These are phyloP conservation scores for Hormaphis cornu DNA, from an alignment of 1,140 invertebrate genomes.

Conservation along the genomic window DNA sequence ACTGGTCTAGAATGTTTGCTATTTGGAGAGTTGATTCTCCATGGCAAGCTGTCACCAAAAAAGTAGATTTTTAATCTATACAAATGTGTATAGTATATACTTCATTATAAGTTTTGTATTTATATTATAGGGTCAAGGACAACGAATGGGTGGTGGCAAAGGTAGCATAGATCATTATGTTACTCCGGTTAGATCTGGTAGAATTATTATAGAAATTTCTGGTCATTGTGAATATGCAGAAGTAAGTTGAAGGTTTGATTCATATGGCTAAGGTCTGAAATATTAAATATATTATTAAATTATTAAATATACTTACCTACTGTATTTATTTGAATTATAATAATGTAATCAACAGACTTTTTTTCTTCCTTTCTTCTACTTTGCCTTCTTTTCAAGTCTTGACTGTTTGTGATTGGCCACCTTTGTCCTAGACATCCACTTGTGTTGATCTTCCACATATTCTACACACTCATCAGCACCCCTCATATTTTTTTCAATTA, in stretches of 20 bases:
- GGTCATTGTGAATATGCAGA: slow-evolving; percentile 81
- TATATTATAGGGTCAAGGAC: slow-evolving; percentile 59
- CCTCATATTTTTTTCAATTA: too few species aligned
- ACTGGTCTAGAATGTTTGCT: slow-evolving; percentile 77
- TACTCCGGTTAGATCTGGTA: slow-evolving; percentile 78
- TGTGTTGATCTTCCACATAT: too few species aligned
- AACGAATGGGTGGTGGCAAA: slow-evolving; percentile 93
- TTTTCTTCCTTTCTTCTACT: neutral
- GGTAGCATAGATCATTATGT: slow-evolving; percentile 91
- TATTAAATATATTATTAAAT: neutral
- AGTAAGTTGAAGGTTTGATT: slow-evolving; percentile 49
- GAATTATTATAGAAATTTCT: slow-evolving; percentile 92
- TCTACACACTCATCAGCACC: too few species aligned
- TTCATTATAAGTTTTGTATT: neutral
- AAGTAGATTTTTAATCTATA: slow-evolving; percentile 44
- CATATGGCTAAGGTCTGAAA: neutral
- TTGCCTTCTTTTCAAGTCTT: neutral
- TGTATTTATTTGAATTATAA: slow-evolving; percentile 30
- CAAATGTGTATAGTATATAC: neutral
- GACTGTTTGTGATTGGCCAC: neutral
- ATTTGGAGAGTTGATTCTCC: slow-evolving; percentile 88
- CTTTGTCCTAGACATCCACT: too few species aligned
- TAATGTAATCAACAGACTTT: neutral
- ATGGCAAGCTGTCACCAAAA: slow-evolving; percentile 90
- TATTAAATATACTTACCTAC: neutral